Evolutionary conservation across 2,888 invertebrate genomes (phyloP).

Genomic region (Hypolimnas misippus): DNA sequence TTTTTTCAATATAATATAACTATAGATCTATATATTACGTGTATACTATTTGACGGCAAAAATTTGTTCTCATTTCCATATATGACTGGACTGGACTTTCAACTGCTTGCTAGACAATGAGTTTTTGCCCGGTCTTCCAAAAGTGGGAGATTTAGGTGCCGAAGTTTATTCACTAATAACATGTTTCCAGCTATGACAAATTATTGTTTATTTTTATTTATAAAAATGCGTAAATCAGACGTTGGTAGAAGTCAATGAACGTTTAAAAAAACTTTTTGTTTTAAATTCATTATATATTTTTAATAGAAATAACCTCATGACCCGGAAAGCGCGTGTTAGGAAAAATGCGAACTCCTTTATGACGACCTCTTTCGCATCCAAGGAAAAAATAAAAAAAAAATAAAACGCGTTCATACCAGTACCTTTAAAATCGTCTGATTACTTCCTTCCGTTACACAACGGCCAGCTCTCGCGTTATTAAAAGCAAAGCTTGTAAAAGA

Average conservation of each 20-base stretch:
- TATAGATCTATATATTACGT: too few relatives aligned
- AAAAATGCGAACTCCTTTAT: constrained; percentile 8
- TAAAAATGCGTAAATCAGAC: too few relatives aligned
- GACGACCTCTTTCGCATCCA: constrained; percentile 9
- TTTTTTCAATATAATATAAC: neutral
- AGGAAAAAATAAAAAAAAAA: constrained; percentile 23
- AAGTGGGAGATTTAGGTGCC: too few relatives aligned
- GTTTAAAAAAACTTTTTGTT: neutral
- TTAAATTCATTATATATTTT: neutral
- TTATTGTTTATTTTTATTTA: too few relatives aligned
- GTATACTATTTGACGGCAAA: too few relatives aligned
- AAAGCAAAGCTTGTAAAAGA: constrained; percentile 22
- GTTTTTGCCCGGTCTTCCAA: too few relatives aligned
- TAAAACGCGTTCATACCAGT: constrained; percentile 23
- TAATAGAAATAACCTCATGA: neutral
- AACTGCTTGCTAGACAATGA: too few relatives aligned
- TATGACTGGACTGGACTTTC: too few relatives aligned
- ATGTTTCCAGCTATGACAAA: too few relatives aligned
- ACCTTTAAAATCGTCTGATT: constrained; percentile 36
- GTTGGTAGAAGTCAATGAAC: neutral
- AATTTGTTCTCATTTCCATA: too few relatives aligned
- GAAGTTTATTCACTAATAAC: too few relatives aligned
- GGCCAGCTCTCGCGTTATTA: constrained; percentile 26
- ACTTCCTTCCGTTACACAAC: constrained; percentile 37
- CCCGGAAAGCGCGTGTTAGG: constrained; percentile 12